Percentiles rank a stretch among this genome's conserved stretches.
phyloP scores from a whole-genome alignment of 2,888 invertebrate genomes.

The Miltochrista miniata region DNA sequence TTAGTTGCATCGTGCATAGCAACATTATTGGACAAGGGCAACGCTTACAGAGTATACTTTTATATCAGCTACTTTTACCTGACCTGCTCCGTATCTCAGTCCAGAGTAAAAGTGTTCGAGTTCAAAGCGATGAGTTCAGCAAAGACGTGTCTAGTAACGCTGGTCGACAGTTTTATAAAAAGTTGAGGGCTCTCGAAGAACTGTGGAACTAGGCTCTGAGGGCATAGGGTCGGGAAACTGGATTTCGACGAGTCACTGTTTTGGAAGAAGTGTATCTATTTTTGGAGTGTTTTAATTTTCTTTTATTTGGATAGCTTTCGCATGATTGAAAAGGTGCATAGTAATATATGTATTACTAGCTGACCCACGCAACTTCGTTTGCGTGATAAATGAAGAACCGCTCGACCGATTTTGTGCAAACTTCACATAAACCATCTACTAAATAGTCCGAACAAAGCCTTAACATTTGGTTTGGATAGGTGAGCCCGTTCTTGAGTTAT shows the following conservation, averaged over 20 bases:
- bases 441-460: no score
- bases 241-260: conserved; percentile 46
- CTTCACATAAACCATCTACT: no score
- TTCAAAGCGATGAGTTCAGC: conserved; percentile 4
- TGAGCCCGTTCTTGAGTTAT: no score
- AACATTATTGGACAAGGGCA: conserved; percentile 43
- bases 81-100: conserved; percentile 20
- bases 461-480: no score
- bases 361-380: no score
- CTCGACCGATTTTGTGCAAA: no score
- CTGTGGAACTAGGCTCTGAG: conserved; percentile 72
- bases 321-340: no score
- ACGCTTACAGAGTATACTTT: conserved; percentile 47
- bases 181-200: conserved; percentile 68
- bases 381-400: no score
- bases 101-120: not conserved
- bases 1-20: no score
- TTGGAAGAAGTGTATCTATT: conserved; percentile 31
- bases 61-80: conserved; percentile 23
- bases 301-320: not conserved
- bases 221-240: conserved; percentile 72
- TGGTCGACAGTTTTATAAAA: conserved; percentile 66
- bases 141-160: conserved; percentile 36
- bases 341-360: no score
- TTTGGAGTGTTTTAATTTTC: not conserved